These are phyloP conservation scores for Synanthedon tipuliformis DNA, from an alignment of 2,888 invertebrate species.

Conservation along the genomic window DNA sequence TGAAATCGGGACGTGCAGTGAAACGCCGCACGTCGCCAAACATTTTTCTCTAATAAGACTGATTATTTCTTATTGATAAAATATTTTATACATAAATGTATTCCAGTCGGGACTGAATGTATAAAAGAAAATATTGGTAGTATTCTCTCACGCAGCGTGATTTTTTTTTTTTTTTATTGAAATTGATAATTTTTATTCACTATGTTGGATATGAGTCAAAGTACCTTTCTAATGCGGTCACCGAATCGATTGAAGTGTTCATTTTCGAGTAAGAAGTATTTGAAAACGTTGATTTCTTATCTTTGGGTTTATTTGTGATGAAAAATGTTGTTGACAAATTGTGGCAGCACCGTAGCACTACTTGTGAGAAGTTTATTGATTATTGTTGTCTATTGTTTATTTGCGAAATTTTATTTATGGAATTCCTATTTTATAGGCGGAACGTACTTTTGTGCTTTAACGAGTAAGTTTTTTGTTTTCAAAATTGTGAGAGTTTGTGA, in stretches of 20 bases:
- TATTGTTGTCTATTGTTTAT: constrained; percentile 52
- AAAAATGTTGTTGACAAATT: constrained; percentile 67
- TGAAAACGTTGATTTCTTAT: constrained; percentile 47
- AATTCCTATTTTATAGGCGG: constrained; percentile 54
- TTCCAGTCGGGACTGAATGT: constrained; percentile 67
- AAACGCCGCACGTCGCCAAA: constrained; percentile 49
- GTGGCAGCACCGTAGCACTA: constrained; percentile 57
- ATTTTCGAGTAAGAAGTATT: constrained; percentile 45
- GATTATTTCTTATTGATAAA: constrained; percentile 70
- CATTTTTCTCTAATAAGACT: constrained; percentile 72
- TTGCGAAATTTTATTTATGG: constrained; percentile 68
- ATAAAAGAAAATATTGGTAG: constrained; percentile 60
- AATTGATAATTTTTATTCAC: constrained; percentile 47
- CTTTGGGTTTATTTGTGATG: constrained; percentile 56
- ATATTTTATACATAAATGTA: constrained; percentile 66
- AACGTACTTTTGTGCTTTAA: constrained; percentile 53
- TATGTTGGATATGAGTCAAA: constrained; percentile 71
- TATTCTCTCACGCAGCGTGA: constrained; percentile 52
- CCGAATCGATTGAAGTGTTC: constrained; percentile 44
- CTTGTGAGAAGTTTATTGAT: constrained; percentile 48
- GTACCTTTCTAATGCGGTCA: constrained; percentile 66
- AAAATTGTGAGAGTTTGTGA: constrained; percentile 54
- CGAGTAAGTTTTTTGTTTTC: constrained; percentile 54
- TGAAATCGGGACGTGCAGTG: constrained; percentile 47
- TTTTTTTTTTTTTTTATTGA: constrained; percentile 28